Percentiles rank a stretch among this genome's conserved stretches.
Conservation (phyloP, 1,140 invertebrate genomes). For the Eupristina koningsbergeri region DNA sequence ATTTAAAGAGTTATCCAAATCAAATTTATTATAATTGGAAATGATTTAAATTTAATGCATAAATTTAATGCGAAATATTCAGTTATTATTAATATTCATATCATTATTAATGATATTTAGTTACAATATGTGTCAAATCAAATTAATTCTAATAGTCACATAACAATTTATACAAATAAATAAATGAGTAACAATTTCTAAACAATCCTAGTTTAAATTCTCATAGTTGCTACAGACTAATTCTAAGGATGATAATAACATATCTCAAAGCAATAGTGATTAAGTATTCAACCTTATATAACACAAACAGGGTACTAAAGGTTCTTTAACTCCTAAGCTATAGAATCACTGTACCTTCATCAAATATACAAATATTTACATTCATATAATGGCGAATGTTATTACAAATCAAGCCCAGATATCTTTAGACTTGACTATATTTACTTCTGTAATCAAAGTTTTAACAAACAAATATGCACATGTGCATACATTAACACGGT, state of each 20-base stretch:
- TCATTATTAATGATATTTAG: not conserved
- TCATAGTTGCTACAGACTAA: not conserved
- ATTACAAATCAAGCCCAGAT: not conserved
- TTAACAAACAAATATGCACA: not conserved
- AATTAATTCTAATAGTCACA: not conserved
- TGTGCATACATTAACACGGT: not conserved
- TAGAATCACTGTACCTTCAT: not conserved
- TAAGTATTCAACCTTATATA: not conserved
- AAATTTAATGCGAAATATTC: not conserved
- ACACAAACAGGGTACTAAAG: not conserved
- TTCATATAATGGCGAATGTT: not conserved
- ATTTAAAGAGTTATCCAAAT: too few relatives aligned
- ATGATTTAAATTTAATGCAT: too few relatives aligned
- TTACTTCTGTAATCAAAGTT: not conserved
- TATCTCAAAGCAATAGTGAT: not conserved
- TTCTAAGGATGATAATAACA: not conserved
- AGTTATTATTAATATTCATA: not conserved
- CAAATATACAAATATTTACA: slow-evolving; percentile 15
- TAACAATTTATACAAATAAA: not conserved
- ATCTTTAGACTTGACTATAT: not conserved
- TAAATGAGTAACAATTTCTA: not conserved
- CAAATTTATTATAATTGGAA: too few relatives aligned
- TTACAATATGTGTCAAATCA: not conserved
- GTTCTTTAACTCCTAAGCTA: not conserved
- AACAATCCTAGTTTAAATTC: not conserved